phyloP scores from a whole-genome alignment of 2,113 vertebrate genomes.

The Carassius auratus region DNA sequence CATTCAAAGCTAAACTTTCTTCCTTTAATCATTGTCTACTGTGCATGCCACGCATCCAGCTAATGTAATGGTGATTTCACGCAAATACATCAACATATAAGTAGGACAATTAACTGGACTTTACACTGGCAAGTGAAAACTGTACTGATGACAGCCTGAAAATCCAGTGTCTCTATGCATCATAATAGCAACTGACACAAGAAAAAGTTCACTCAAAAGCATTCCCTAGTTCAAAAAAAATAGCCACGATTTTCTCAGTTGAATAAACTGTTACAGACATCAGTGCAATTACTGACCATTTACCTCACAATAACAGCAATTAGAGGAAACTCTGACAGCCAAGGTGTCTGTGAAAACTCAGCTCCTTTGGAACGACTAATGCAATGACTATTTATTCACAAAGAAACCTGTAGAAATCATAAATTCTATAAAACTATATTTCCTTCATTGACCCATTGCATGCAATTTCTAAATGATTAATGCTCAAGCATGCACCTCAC shows the following conservation, averaged over 20 bases:
- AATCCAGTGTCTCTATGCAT: neutral
- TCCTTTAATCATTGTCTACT: neutral
- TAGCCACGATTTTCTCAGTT: constrained; percentile 35
- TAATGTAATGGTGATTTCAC: constrained; percentile 11
- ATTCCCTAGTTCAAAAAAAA: constrained; percentile 24
- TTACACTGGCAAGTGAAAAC: constrained; percentile 18
- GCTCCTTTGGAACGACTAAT: constrained; percentile 23
- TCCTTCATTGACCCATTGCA: neutral
- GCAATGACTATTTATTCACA: constrained; percentile 30
- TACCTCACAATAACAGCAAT: constrained; percentile 43
- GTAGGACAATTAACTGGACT: neutral
- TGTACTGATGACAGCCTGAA: neutral
- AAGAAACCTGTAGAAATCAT: neutral
- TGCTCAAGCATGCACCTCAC: constrained; percentile 6
- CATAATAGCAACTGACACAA: constrained; percentile 8
- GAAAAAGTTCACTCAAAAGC: constrained; percentile 18
- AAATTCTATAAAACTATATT: constrained; percentile 26
- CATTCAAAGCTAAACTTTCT: neutral
- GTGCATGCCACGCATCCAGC: neutral
- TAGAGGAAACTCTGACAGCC: constrained; percentile 41
- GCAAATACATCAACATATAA: neutral
- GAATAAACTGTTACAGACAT: constrained; percentile 11
- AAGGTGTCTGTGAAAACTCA: constrained; percentile 40
- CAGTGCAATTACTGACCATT: constrained; percentile 44
- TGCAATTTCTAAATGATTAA: constrained; percentile 37